A percentile compares a stretch with the other conserved stretches of the same genome.
These are phyloP conservation scores for rabbit (Oryctolagus cuniculus) DNA, from an alignment of 2,113 vertebrate genomes.

Conservation along the genomic window DNA sequence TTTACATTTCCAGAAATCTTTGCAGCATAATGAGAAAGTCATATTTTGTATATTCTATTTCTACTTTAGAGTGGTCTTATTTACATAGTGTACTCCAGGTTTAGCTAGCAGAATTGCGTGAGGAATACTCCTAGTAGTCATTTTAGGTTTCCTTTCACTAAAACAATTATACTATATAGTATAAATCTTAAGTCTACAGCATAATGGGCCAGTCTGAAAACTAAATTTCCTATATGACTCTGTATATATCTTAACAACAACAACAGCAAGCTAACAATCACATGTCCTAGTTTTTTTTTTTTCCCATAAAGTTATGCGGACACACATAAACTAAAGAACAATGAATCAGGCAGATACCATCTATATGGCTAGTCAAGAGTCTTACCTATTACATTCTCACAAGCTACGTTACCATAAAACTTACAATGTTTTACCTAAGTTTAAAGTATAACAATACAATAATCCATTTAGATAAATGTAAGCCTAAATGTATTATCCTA, in stretches of 20 bases:
- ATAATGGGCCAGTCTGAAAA: conserved; percentile 32
- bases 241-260: conserved; percentile 50
- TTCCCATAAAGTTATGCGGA: conserved; percentile 39
- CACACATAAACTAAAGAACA: conserved; percentile 47
- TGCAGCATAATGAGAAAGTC: conserved; percentile 36
- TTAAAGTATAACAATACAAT: neutral
- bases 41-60: conserved; percentile 63
- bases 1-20: conserved; percentile 69
- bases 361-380: neutral
- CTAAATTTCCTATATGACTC: conserved; percentile 25
- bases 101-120: conserved; percentile 64
- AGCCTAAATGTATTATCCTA: neutral
- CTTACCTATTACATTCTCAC: conserved; percentile 29
- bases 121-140: conserved; percentile 51
- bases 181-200: neutral
- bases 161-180: conserved; percentile 48
- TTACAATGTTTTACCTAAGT: neutral
- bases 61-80: conserved; percentile 65
- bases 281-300: neutral
- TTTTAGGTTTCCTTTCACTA: conserved; percentile 61
- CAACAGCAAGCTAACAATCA: conserved; percentile 70
- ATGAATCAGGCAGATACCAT: neutral
- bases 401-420: conserved; percentile 42
- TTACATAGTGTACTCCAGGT: conserved; percentile 43
- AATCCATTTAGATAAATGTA: neutral